These are phyloP conservation scores for Lepus timidus DNA, from an alignment of 2,113 vertebrate genomes.

Conservation along the genomic window DNA sequence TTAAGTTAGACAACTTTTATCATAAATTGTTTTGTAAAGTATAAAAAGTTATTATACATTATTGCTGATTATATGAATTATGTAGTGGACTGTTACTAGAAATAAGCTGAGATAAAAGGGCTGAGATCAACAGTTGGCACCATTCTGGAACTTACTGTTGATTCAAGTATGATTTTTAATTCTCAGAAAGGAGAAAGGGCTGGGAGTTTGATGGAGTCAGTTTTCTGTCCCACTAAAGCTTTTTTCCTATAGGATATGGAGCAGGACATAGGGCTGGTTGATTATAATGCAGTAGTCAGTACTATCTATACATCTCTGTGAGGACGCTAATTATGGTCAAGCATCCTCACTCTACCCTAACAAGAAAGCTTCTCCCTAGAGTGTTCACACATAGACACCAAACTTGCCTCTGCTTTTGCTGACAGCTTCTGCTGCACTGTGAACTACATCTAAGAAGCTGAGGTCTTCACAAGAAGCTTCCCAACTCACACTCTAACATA, in stretches of 20 bases:
- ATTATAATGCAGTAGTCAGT: not conserved
- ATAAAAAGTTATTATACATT: not conserved
- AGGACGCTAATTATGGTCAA: not conserved
- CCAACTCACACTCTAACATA: not conserved
- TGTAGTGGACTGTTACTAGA: not conserved
- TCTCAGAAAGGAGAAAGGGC: not conserved
- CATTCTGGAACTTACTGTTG: not conserved
- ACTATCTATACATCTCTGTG: not conserved
- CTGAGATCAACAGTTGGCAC: not conserved
- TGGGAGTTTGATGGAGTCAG: not conserved
- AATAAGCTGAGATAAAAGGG: not conserved
- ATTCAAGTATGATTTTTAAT: not conserved
- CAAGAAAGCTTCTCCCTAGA: not conserved
- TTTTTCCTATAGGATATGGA: not conserved
- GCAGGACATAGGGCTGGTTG: not conserved
- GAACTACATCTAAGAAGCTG: not conserved
- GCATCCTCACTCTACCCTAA: not conserved
- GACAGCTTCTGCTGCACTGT: not conserved
- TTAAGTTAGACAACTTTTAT: not conserved
- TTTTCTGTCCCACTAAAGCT: not conserved
- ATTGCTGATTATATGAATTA: not conserved
- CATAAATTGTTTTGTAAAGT: conserved; percentile 3
- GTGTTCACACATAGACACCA: not conserved
- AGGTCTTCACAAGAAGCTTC: not conserved
- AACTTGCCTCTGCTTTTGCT: not conserved